phyloP scores from a whole-genome alignment of 2,797 vertebrate species.

The Lutjanus campechanus region DNA sequence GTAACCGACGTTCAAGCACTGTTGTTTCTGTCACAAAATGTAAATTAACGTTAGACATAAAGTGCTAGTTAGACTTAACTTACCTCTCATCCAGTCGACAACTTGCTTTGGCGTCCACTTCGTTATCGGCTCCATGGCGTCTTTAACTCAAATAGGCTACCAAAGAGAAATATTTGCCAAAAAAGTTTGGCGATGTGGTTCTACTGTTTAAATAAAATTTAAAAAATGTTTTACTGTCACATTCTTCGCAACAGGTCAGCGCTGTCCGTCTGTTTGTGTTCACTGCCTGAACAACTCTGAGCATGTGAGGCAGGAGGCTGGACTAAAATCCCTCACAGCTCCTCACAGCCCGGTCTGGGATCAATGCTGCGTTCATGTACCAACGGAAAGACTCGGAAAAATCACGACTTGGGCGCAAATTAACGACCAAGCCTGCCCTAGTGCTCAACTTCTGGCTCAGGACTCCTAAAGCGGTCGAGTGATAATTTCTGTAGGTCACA shows the following conservation, averaged over 20 bases:
- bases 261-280: constrained; percentile 33
- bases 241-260: constrained; percentile 49
- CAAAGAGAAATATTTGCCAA: background rate
- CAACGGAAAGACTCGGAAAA: background rate
- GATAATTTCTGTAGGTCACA: too few species aligned
- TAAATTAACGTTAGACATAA: background rate
- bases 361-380: constrained; percentile 54
- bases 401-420: fast-evolving
- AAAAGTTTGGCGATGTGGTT: constrained; percentile 18
- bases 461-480: too few species aligned
- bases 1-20: fast-evolving
- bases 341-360: constrained; percentile 28
- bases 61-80: constrained; percentile 56
- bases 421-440: fast-evolving
- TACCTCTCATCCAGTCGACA: constrained; percentile 89
- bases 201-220: background rate
- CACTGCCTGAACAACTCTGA: constrained; percentile 44
- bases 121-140: constrained; percentile 87
- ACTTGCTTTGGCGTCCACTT: constrained; percentile 89
- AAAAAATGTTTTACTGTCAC: constrained; percentile 40
- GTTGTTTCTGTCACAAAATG: background rate
- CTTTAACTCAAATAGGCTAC: constrained; percentile 1
- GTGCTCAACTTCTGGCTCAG: too few species aligned
- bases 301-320: constrained; percentile 52
- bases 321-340: constrained; percentile 50